A percentile compares a stretch with the other conserved stretches of the same genome.
phyloP scores from a whole-genome alignment of 2,797 vertebrate genomes.

The Peromyscus melanophrys region DNA sequence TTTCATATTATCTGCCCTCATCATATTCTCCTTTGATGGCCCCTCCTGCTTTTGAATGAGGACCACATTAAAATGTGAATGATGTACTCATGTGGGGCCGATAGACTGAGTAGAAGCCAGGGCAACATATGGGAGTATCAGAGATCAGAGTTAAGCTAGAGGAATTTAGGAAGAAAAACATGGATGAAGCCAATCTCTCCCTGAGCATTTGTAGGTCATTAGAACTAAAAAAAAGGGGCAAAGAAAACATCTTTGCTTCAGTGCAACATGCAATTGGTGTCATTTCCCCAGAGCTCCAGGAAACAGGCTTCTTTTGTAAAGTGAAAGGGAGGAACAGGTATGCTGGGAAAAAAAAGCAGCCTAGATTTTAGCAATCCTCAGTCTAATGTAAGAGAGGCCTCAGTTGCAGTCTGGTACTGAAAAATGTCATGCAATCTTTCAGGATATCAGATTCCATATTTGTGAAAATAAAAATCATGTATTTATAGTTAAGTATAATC shows the following conservation, averaged over 20 bases:
- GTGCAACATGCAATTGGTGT: neutral
- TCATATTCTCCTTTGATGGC: neutral
- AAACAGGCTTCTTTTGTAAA: neutral
- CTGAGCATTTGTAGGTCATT: neutral
- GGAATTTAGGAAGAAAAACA: conserved; percentile 31
- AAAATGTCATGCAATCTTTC: neutral
- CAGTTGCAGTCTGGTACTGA: neutral
- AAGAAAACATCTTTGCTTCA: neutral
- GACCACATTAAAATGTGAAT: neutral
- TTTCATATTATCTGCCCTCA: neutral
- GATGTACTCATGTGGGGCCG: neutral
- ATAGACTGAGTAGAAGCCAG: neutral
- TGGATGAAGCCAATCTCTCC: neutral
- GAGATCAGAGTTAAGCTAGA: neutral
- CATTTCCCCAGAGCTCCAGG: neutral
- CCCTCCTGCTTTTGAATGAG: neutral
- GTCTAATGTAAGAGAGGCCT: neutral
- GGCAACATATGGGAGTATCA: neutral
- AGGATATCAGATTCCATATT: neutral
- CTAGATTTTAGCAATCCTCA: neutral
- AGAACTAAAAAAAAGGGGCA: neutral
- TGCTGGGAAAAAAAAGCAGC: neutral
- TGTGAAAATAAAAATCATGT: conserved; percentile 8
- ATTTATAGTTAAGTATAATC: conserved; percentile 1
- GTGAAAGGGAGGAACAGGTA: neutral